Evolutionary conservation across 2,113 vertebrate genomes (phyloP).

Genomic region (Sminthopsis crassicaudata): DNA sequence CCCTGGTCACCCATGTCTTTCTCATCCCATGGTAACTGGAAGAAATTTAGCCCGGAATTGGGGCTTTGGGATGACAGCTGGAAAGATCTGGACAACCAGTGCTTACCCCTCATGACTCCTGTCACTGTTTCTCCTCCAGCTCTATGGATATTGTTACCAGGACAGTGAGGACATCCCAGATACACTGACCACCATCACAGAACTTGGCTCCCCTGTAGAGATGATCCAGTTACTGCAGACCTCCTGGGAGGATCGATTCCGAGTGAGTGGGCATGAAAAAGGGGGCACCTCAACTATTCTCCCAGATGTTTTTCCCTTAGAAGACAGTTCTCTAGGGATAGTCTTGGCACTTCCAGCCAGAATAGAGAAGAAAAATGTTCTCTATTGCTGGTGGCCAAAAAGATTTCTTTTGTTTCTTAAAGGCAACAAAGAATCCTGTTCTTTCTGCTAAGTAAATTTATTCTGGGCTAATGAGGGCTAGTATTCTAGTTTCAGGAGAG

Average conservation of each 20-base stretch:
- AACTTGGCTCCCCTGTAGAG: constrained; percentile 92
- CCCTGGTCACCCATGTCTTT: not conserved
- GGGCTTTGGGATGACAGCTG: not conserved
- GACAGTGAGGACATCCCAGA: constrained; percentile 91
- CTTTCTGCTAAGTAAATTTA: not conserved
- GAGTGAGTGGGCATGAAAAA: constrained; percentile 84
- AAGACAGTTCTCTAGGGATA: constrained; percentile 54
- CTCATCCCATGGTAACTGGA: not conserved
- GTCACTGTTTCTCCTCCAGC: constrained; percentile 80
- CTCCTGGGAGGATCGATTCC: constrained; percentile 94
- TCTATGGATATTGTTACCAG: constrained; percentile 94
- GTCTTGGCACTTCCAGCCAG: not conserved
- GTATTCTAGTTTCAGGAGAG: not conserved
- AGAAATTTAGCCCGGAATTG: not conserved
- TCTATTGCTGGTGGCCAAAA: not conserved
- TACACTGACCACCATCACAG: constrained; percentile 93
- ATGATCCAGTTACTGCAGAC: constrained; percentile 95
- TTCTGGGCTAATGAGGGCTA: not conserved
- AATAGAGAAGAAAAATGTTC: not conserved
- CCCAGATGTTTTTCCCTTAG: constrained; percentile 66
- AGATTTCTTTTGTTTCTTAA: not conserved
- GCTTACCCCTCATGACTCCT: constrained; percentile 18
- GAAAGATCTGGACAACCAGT: not conserved
- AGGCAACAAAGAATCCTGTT: not conserved
- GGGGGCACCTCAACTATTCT: not conserved